These are phyloP conservation scores for Eupeodes luniger DNA, from an alignment of 2,888 invertebrate species.

Conservation along the genomic window DNA sequence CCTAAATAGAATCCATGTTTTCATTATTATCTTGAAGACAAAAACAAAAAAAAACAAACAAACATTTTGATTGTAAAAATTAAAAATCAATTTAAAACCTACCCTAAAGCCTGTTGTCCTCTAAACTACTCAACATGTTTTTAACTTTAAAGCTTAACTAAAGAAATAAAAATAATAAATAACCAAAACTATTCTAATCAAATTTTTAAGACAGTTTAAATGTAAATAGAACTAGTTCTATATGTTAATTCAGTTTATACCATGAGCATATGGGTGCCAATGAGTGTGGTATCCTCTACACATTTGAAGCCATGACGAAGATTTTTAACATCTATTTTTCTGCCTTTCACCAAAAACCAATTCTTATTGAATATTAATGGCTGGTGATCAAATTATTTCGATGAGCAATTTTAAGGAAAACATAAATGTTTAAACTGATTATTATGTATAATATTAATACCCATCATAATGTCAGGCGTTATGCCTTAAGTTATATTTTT, in stretches of 20 bases:
- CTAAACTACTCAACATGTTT: neutral
- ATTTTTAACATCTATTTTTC: neutral
- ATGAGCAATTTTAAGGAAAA: neutral
- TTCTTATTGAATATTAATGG: constrained; percentile 14
- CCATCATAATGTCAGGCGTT: neutral
- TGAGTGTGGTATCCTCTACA: neutral
- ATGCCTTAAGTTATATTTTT: too few relatives aligned
- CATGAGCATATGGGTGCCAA: neutral
- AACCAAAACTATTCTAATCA: constrained; percentile 8
- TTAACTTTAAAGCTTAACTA: neutral
- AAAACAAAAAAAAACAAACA: neutral
- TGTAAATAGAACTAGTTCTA: constrained; percentile 19
- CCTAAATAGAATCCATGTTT: too few relatives aligned
- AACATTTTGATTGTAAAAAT: too few relatives aligned
- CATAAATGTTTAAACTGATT: neutral
- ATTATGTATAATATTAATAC: neutral
- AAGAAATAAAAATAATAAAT: neutral
- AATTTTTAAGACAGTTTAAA: neutral
- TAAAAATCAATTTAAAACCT: neutral
- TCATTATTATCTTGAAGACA: too few relatives aligned
- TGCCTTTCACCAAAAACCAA: constrained; percentile 14
- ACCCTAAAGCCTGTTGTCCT: neutral
- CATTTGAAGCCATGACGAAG: neutral
- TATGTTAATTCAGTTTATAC: neutral
- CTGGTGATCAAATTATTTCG: neutral